Evolutionary conservation across 2,888 invertebrate genomes (phyloP), one percentile per base, ranked within the genome.

Genomic region (Leptura quadrifasciata): DNA sequence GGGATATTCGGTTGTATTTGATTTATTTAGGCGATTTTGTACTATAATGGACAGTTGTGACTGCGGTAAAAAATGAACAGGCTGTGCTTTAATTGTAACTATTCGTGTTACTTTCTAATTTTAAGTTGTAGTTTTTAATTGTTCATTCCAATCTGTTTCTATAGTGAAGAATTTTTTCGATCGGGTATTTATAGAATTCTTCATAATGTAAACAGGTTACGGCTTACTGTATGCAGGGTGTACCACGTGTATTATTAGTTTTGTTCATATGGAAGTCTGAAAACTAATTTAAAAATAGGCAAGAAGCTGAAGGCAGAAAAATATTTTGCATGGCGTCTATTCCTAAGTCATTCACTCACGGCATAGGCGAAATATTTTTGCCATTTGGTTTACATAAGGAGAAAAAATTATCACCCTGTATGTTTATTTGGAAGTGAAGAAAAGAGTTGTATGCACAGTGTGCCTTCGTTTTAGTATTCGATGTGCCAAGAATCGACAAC

Each of bases 401-500:
- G 63, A 68, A 47, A n/a, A 64, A 72, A 75, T 75, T 69, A 67
- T 35, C 77, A 73, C 77, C 75, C 74, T 71, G 74, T 74, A 75
- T 74, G 73, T 79, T 52, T 47, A 75, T 60, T 72, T 74, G 74
- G 64, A 76, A 68, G 74, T 71, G 39, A 74, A 71, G 74, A 63
- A 72, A 76, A 75, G 80, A 78, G 75, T 80, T 78, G 76, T 70
- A 80, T 84, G 86, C 86, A 87, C 86, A 86, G 87, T 87, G 88
- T 88, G 88, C 88, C 87, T 88, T 83, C 69, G 79, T 82, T 79
- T 77, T 80, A 80, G 83, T 84, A 85, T 85, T 84, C 82, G 85
- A 86, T 86, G 89, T 89, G 89, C 89, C 89, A 89, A 89, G 80
- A 82, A 80, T 79, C 77, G 79, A 81, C 87, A 87, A 88, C 88